A percentile compares a stretch with the other conserved stretches of the same genome.
Evolutionary conservation across 35 echinoderm and acorn worm species (phyloP).

Genomic region (Ptychodera flava): DNA sequence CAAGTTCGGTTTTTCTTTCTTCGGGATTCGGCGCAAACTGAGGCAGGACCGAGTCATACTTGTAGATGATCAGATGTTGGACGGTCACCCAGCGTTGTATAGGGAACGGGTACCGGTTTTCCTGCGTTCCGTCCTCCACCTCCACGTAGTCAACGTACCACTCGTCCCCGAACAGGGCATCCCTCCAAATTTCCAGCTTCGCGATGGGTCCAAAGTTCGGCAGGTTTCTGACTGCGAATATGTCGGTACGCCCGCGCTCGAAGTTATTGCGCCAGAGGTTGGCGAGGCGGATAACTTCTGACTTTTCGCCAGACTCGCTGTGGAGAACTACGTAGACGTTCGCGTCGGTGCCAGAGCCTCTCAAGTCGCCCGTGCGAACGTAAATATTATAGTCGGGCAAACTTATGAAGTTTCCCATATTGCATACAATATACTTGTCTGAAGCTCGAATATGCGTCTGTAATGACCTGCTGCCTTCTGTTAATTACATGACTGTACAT

Average conservation of each 20-base stretch:
- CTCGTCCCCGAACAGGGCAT: constrained; percentile 15
- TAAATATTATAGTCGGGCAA: background rate
- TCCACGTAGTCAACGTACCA: constrained; percentile 63
- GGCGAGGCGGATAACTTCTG: constrained; percentile 44
- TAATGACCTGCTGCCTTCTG: too few species aligned
- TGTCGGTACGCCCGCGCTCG: constrained; percentile 40
- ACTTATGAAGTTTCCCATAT: too few species aligned
- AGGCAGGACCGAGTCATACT: constrained; percentile 44
- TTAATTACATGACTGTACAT: too few species aligned
- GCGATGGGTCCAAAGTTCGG: constrained; percentile 44
- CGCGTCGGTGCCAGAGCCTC: constrained; percentile 62
- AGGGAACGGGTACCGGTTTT: constrained; percentile 43
- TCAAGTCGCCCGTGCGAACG: constrained; percentile 55
- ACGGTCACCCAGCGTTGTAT: constrained; percentile 75
- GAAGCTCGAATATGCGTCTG: too few species aligned
- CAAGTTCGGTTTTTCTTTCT: constrained; percentile 40
- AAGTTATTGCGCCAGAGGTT: constrained; percentile 46
- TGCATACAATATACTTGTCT: too few species aligned
- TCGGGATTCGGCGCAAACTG: constrained; percentile 49
- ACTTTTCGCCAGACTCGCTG: constrained; percentile 19
- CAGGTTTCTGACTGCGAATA: constrained; percentile 44
- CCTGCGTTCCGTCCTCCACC: constrained; percentile 2
- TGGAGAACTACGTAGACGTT: constrained; percentile 49
- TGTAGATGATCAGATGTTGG: constrained; percentile 28
- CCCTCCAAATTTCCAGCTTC: constrained; percentile 61